phyloP scores from a whole-genome alignment of 2,113 vertebrate genomes.

The Asarcornis scutulata region DNA sequence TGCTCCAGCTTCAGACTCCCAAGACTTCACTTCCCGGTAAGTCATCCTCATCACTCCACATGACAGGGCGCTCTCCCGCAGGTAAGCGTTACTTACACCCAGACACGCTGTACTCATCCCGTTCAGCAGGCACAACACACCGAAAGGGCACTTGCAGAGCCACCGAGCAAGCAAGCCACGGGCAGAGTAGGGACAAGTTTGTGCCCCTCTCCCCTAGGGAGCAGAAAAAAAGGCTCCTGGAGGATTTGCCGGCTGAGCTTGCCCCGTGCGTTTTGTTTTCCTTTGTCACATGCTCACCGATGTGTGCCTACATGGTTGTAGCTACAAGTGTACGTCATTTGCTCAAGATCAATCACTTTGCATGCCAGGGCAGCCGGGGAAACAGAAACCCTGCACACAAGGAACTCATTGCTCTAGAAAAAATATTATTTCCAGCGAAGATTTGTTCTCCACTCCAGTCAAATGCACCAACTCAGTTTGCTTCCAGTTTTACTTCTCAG shows the following conservation, averaged over 20 bases:
- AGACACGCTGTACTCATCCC: background rate
- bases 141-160: background rate
- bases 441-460: background rate
- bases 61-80: background rate
- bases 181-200: rapidly evolving
- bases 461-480: background rate
- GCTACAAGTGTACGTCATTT: background rate
- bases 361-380: background rate
- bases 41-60: background rate
- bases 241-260: background rate
- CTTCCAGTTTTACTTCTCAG: background rate
- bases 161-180: background rate
- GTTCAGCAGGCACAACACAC: rapidly evolving
- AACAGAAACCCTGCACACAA: background rate
- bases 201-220: background rate
- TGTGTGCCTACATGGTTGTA: background rate
- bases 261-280: background rate
- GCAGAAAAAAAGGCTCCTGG: rapidly evolving
- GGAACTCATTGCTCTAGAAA: background rate
- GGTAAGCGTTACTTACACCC: background rate
- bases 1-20: background rate
- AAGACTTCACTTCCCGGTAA: background rate
- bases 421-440: background rate
- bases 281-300: background rate
- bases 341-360: background rate